Conservation (phyloP, 1,140 invertebrate species). For the Battus philenor region DNA sequence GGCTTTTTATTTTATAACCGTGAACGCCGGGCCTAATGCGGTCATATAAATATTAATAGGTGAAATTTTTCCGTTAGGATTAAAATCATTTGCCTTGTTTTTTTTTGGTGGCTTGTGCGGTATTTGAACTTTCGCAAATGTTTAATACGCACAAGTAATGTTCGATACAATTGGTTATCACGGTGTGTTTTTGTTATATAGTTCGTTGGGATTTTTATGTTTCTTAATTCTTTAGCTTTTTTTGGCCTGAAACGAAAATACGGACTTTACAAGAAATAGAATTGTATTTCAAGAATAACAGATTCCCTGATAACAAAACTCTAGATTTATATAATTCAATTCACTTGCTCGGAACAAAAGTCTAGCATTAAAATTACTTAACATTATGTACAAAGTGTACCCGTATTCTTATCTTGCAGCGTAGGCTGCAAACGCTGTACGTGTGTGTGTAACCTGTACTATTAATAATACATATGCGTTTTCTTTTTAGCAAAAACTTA, state of each 20-base stretch:
- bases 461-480: no score
- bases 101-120: conserved; percentile 16
- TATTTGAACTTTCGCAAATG: conserved; percentile 19
- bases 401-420: no score
- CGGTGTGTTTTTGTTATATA: conserved; percentile 24
- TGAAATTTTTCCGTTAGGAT: conserved; percentile 21
- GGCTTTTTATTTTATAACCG: conserved; percentile 19
- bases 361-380: no score
- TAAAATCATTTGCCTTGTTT: conserved; percentile 18
- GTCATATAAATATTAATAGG: conserved; percentile 21
- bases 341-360: no score
- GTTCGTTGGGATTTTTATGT: conserved; percentile 15
- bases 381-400: no score
- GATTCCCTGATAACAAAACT: conserved; percentile 9
- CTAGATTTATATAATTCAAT: no score
- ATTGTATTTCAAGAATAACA: conserved; percentile 21
- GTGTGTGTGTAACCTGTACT: no score
- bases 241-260: conserved; percentile 25
- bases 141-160: conserved; percentile 18
- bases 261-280: conserved; percentile 26
- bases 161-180: conserved; percentile 22
- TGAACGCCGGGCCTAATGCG: conserved; percentile 19
- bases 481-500: no score
- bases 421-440: no score
- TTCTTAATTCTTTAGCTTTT: conserved; percentile 19